Percentiles rank a stretch among this genome's conserved stretches.
Conservation (phyloP, 2,888 invertebrate genomes). For the Chalcosyrphus nemorum region DNA sequence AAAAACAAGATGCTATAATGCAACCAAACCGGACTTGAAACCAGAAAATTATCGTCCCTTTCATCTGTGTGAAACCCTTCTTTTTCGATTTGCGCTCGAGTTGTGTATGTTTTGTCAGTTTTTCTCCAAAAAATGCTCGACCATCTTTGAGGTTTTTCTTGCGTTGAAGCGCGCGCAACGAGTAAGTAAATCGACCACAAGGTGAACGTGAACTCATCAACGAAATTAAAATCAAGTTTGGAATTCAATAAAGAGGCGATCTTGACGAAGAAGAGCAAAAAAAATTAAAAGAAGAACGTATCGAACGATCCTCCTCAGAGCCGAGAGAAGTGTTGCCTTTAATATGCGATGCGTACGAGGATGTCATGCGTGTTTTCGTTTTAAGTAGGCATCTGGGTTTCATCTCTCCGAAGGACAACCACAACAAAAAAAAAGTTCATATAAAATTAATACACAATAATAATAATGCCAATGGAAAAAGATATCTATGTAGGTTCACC, state of each 20-base stretch:
- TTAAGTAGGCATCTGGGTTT: slow-evolving; percentile 70
- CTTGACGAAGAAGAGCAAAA: neutral
- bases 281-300: slow-evolving; percentile 1
- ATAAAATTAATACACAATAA: slow-evolving; percentile 65
- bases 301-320: slow-evolving; percentile 20
- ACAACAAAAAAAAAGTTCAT: slow-evolving; percentile 45
- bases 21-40: slow-evolving; percentile 71
- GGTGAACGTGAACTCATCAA: slow-evolving; percentile 71
- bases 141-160: slow-evolving; percentile 52
- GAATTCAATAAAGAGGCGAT: slow-evolving; percentile 61
- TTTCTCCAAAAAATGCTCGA: slow-evolving; percentile 47
- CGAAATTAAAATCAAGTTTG: slow-evolving; percentile 71
- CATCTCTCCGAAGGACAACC: slow-evolving; percentile 67
- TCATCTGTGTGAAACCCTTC: slow-evolving; percentile 49
- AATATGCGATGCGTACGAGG: slow-evolving; percentile 64
- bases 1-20: slow-evolving; percentile 15
- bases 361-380: slow-evolving; percentile 66
- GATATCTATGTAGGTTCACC: slow-evolving; percentile 29
- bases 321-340: slow-evolving; percentile 57
- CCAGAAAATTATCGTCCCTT: slow-evolving; percentile 70
- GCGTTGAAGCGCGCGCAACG: slow-evolving; percentile 68
- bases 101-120: slow-evolving; percentile 62
- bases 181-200: slow-evolving; percentile 70
- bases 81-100: neutral
- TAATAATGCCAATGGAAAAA: slow-evolving; percentile 58